Base-by-base conservation (phyloP, 1,140 invertebrate genomes). In the Formica exsecta region DNA sequence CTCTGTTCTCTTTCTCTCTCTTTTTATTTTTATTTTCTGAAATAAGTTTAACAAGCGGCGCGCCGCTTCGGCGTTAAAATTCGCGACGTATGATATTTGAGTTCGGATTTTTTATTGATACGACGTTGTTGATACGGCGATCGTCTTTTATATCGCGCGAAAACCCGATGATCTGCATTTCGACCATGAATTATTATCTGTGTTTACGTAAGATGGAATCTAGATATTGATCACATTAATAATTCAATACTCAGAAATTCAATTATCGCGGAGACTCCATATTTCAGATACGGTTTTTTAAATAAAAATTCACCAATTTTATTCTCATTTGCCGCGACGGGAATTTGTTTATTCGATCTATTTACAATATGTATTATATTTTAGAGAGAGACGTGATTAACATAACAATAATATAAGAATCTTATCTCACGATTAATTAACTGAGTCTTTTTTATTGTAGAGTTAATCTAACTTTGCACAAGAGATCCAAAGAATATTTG, bases 341-440 rank as follows among this genome's bases (percentile, higher is more conserved):
- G 16, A 9, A 81, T 64, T 8, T 29, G 25, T 25, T 13, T n/a
- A 13, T 32, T 1, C 2, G 13, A 57, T 81, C 1, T 16, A 59
- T 80, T 80, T 68, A 59, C 11, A 22, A 80, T 70, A n/a, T 25
- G 7, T 36, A 65, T 51, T 11, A n/a, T 32, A 44, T 29, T 29
- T 1, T 61, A 61, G 3, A 41, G 41, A 19, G 16, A 29, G 1
- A 54, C 0, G 16, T 9, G 9, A 66, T 32, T 80, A 36, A 77
- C 29, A 29, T 25, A 65, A 16, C 13, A 25, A n/a, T 68, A 29
- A 29, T 29, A 29, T 66, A 66, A 79, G 5, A 38, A 61, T 81
- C 54, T 61, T 73, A 81, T 81, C 66, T 59, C 19, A 54, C 25
- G 8, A 61, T 80, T 66, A 68, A 66, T 71, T 81, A 61, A 11